phyloP scores from a whole-genome alignment of 2,888 invertebrate genomes.

The Ichneumoninae sp. region DNA sequence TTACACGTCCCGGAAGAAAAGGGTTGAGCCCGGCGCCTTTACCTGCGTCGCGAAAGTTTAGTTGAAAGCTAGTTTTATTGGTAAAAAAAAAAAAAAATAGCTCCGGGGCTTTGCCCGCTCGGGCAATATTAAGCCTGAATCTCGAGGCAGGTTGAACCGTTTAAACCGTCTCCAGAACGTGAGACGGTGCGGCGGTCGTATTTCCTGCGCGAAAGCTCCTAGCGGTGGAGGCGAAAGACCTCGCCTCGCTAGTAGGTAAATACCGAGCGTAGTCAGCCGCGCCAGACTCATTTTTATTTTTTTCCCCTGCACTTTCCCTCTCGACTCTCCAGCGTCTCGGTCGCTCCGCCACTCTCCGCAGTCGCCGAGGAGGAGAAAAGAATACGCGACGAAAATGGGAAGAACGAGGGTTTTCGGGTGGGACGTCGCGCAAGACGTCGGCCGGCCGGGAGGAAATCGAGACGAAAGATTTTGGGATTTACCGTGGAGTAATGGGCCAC shows the following conservation, averaged over 20 bases:
- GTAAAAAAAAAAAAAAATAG: constrained; percentile 21
- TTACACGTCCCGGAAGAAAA: constrained; percentile 4
- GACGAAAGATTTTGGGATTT: constrained; percentile 77
- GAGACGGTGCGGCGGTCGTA: constrained; percentile 23
- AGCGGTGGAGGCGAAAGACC: constrained; percentile 44
- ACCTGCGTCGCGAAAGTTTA: not conserved
- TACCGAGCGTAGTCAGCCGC: constrained; percentile 63
- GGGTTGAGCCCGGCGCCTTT: not conserved
- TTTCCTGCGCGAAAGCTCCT: constrained; percentile 30
- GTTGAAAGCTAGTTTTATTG: constrained; percentile 28
- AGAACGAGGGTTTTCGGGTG: not conserved
- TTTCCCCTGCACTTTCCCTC: constrained; percentile 37
- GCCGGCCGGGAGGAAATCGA: constrained; percentile 65
- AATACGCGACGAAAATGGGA: constrained; percentile 14
- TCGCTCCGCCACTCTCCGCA: constrained; percentile 29
- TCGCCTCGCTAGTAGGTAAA: constrained; percentile 63
- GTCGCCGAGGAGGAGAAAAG: constrained; percentile 33
- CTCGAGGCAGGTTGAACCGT: constrained; percentile 48
- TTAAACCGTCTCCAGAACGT: constrained; percentile 45
- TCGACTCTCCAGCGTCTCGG: not conserved
- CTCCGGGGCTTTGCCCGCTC: not conserved
- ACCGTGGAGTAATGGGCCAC: constrained; percentile 75
- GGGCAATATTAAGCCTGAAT: constrained; percentile 28
- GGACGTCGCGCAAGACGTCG: constrained; percentile 6
- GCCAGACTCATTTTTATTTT: constrained; percentile 59